Evolutionary conservation across 2,113 vertebrate species (phyloP).

Genomic region (Sturnira hondurensis): DNA sequence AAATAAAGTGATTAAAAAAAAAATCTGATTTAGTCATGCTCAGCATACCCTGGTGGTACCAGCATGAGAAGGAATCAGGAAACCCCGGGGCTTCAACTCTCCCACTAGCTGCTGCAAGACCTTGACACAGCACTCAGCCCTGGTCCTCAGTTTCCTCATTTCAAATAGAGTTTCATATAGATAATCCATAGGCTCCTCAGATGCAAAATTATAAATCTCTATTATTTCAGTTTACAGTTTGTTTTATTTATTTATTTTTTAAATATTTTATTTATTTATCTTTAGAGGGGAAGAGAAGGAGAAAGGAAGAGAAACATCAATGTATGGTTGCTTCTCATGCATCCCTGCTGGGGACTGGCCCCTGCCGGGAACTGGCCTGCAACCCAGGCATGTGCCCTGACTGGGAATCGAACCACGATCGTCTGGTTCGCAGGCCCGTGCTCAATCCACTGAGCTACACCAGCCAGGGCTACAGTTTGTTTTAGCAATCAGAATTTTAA

Average conservation of each 20-base stretch:
- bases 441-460: too few species aligned
- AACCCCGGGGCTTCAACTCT: neutral
- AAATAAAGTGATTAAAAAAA: neutral
- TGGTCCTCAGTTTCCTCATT: neutral
- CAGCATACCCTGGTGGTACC: neutral
- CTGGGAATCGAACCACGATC: too few species aligned
- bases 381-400: too few species aligned
- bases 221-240: constrained; percentile 4
- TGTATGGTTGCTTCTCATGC: too few species aligned
- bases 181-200: neutral
- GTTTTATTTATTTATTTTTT: too few species aligned
- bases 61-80: neutral
- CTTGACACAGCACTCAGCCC: neutral
- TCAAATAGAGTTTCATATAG: neutral
- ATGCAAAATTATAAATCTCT: neutral
- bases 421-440: too few species aligned
- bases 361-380: too few species aligned
- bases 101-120: neutral
- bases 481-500: constrained; percentile 4
- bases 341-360: too few species aligned
- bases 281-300: too few species aligned
- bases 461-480: too few species aligned
- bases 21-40: neutral
- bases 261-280: too few species aligned
- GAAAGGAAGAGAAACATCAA: too few species aligned